Conservation (phyloP, 37 sponge, comb jelly and placozoan genomes). For the Tethya wilhelma region DNA sequence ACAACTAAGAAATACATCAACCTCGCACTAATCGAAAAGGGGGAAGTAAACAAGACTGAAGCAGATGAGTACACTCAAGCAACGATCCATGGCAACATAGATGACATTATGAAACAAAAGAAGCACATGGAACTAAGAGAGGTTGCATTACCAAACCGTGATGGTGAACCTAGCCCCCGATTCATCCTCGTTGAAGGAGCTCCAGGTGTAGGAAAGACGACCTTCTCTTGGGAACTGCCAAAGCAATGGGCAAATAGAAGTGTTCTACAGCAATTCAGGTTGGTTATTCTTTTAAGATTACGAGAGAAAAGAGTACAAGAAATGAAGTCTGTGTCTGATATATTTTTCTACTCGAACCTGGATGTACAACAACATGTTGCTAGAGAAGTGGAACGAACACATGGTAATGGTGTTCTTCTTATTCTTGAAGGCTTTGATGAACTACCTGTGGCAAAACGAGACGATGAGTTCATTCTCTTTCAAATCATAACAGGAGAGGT, state of each 20-base stretch:
- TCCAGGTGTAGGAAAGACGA: conserved; percentile 26
- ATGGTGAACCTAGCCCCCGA: background rate
- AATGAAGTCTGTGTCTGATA: background rate
- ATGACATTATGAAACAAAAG: conserved; percentile 5
- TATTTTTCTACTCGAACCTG: background rate
- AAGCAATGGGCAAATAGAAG: background rate
- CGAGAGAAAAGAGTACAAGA: conserved; percentile 8
- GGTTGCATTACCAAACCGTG: background rate
- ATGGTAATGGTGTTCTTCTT: conserved; percentile 6
- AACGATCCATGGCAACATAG: background rate
- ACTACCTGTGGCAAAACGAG: background rate
- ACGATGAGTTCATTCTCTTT: background rate
- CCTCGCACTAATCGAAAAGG: conserved; percentile 1
- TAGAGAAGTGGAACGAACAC: background rate
- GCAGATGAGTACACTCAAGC: background rate
- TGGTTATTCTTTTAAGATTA: conserved; percentile 9
- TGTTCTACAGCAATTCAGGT: conserved; percentile 1
- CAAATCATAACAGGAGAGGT: background rate
- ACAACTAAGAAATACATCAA: conserved; percentile 1
- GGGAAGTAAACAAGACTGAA: background rate
- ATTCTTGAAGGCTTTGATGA: conserved; percentile 33
- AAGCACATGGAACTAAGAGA: background rate
- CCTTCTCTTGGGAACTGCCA: conserved; percentile 18
- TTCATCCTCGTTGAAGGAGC: conserved; percentile 11
- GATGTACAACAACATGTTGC: conserved; percentile 1